These are phyloP conservation scores for Cheilosia scutellata DNA, from an alignment of 2,888 invertebrate species.

Conservation along the genomic window DNA sequence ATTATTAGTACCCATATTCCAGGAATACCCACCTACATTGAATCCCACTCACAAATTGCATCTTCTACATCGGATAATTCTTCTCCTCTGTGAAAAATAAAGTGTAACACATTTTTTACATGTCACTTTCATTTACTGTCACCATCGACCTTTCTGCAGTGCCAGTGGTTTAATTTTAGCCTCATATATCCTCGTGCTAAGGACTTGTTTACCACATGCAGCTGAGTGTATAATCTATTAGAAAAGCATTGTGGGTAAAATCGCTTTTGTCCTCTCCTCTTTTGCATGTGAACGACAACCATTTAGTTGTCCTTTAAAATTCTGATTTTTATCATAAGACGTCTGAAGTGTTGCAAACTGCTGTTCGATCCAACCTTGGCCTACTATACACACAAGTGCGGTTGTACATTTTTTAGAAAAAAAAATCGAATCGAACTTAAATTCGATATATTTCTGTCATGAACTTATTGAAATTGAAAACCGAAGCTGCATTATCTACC, in stretches of 20 bases:
- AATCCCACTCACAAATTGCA: too few species aligned
- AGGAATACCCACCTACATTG: too few species aligned
- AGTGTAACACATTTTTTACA: not conserved
- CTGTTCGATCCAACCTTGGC: not conserved
- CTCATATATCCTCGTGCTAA: not conserved
- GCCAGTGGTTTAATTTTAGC: not conserved
- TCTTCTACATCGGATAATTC: not conserved
- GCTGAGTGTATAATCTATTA: not conserved
- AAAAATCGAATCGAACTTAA: too few species aligned
- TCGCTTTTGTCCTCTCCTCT: not conserved
- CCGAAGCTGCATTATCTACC: not conserved
- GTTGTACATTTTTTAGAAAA: too few species aligned
- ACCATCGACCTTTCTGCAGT: not conserved
- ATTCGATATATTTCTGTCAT: too few species aligned
- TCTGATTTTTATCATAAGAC: not conserved
- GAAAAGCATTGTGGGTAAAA: not conserved
- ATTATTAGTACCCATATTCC: too few species aligned
- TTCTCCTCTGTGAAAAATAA: not conserved
- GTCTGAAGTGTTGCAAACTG: not conserved
- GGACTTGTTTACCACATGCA: not conserved
- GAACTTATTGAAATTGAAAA: too few species aligned
- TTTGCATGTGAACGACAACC: not conserved
- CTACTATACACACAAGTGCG: not conserved
- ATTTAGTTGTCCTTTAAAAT: not conserved
- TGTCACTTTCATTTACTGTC: not conserved